phyloP scores from a whole-genome alignment of 2,113 vertebrate species.

The Nycticorax nycticorax region DNA sequence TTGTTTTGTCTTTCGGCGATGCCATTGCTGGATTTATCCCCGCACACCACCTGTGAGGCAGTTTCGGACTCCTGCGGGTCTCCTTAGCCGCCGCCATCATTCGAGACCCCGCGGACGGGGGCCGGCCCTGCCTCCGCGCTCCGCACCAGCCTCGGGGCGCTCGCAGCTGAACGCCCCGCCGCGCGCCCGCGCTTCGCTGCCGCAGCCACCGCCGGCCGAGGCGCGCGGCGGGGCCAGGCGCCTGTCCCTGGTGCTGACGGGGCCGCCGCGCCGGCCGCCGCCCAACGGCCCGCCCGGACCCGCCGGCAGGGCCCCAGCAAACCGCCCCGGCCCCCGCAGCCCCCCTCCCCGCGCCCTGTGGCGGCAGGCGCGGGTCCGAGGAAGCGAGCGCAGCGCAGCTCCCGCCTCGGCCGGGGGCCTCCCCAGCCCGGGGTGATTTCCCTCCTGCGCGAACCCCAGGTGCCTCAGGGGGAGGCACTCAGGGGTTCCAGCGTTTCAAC shows the following conservation, averaged over 20 bases:
- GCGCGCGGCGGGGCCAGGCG: neutral
- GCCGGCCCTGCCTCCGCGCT: neutral
- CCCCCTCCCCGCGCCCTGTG: too few species aligned
- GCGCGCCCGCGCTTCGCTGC: neutral
- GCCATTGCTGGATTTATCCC: fast-evolving
- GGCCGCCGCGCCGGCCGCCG: neutral
- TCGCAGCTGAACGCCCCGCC: neutral
- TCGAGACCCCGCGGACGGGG: neutral
- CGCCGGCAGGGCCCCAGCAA: neutral
- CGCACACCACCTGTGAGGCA: neutral
- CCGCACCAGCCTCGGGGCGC: neutral
- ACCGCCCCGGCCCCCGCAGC: fast-evolving
- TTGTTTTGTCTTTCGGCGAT: fast-evolving
- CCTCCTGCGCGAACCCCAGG: neutral
- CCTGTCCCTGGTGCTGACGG: neutral
- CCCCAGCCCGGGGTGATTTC: fast-evolving
- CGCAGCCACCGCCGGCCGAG: neutral
- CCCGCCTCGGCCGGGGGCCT: neutral
- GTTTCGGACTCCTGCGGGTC: neutral
- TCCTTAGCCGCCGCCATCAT: too few species aligned
- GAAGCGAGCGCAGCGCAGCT: neutral
- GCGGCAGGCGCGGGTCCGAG: too few species aligned
- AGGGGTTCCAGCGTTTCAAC: too few species aligned
- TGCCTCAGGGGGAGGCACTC: too few species aligned
- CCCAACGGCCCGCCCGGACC: neutral